Conservation (phyloP, 64 coral and sea anemone genomes). For the Exaiptasia diaphana region DNA sequence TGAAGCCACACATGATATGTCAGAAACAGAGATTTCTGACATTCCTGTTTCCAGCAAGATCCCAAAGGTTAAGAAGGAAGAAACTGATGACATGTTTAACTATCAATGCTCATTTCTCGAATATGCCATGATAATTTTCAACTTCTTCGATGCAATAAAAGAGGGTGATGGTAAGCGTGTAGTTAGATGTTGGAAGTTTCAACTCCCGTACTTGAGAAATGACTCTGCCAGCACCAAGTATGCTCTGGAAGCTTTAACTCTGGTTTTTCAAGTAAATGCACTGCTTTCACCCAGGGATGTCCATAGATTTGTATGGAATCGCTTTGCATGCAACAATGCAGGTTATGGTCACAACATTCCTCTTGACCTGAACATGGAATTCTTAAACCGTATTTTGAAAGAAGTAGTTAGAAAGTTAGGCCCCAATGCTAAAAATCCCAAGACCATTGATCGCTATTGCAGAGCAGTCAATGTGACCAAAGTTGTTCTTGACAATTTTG, state of each 20-base stretch:
- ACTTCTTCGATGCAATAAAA: slow-evolving; percentile 75
- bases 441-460: slow-evolving; percentile 48
- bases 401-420: slow-evolving; percentile 59
- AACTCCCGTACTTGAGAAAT: slow-evolving; percentile 54
- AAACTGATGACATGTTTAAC: slow-evolving; percentile 48
- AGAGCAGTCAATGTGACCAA: slow-evolving; percentile 61
- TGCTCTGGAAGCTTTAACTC: slow-evolving; percentile 45
- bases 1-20: slow-evolving; percentile 47
- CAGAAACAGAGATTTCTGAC: not conserved
- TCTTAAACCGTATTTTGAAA: slow-evolving; percentile 57
- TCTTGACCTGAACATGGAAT: slow-evolving; percentile 67
- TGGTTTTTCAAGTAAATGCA: slow-evolving; percentile 63
- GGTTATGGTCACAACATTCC: slow-evolving; percentile 68
- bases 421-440: slow-evolving; percentile 59
- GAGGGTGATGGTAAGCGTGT: slow-evolving; percentile 69
- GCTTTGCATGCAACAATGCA: slow-evolving; percentile 39
- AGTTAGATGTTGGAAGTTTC: slow-evolving; percentile 63
- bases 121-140: slow-evolving; percentile 74
- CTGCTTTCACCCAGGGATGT: slow-evolving; percentile 56
- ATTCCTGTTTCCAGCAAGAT: not conserved
- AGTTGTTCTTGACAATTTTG: slow-evolving; percentile 53
- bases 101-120: slow-evolving; percentile 66
- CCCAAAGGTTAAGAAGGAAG: not conserved
- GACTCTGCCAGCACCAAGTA: slow-evolving; percentile 47
- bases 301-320: slow-evolving; percentile 70